Conservation (phyloP, 2,888 invertebrate genomes). For the Chrysomela aeneicollis region DNA sequence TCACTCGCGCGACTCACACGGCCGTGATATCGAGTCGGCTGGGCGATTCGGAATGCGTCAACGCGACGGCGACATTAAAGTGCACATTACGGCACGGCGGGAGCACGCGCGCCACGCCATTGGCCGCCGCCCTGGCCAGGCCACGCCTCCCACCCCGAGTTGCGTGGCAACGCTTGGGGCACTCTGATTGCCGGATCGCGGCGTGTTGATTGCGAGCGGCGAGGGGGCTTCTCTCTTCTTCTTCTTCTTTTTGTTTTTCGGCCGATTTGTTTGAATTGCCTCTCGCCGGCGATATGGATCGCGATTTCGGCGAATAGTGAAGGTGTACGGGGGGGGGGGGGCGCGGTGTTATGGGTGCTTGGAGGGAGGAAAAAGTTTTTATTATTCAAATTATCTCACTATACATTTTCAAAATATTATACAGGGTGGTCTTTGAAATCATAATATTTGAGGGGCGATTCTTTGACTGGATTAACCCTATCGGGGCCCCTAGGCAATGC, state of each 20-base stretch:
- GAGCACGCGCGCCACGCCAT: constrained; percentile 54
- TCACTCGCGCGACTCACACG: no score
- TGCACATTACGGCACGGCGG: constrained; percentile 59
- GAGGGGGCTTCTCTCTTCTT: no score
- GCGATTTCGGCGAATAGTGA: constrained; percentile 6
- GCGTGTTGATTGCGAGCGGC: constrained; percentile 35
- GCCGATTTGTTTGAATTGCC: constrained; percentile 37
- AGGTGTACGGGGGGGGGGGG: no score
- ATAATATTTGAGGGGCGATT: no score
- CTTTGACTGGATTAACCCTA: no score
- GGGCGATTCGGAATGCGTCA: constrained; percentile 64
- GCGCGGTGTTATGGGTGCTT: no score
- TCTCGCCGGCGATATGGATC: constrained; percentile 27
- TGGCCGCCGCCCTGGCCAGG: constrained; percentile 51
- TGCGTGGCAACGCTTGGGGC: constrained; percentile 52
- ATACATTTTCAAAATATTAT: no score
- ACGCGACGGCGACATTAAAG: constrained; percentile 63
- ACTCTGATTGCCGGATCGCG: constrained; percentile 42
- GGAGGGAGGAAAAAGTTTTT: no score
- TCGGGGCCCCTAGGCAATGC: no score
- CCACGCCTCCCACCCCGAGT: constrained; percentile 54
- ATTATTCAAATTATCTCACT: no score
- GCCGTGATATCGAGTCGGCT: no score
- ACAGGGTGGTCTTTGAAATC: no score
- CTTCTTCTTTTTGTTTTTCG: constrained; percentile 35